Base-by-base conservation (phyloP, 2,113 vertebrate genomes). In the Cyanoliseus patagonus region DNA sequence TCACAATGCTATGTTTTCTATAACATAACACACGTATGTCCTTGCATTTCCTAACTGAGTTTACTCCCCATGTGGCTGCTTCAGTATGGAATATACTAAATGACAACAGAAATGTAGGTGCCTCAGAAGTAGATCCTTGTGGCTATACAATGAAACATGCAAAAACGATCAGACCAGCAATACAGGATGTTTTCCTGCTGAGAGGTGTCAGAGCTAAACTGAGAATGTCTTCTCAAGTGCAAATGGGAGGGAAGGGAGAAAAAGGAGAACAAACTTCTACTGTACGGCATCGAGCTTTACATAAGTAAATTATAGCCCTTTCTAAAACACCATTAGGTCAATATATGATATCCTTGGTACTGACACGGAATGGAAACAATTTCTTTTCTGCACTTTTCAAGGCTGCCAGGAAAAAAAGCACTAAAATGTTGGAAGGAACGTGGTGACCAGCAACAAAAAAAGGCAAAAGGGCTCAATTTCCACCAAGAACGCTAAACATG, bases 251-350 rank as follows among this genome's bases (percentile, higher is more conserved):
- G 30, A 91, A 83, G 25, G 28, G 35, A 90, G 23, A 70, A 92
- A 88, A 80, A 88, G 35, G 17, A 63, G 44, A 92, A 86, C 67
- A 86, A 88, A 46, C 39, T 81, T 68, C 24, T 47, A 17, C 1
- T 25, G 53, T 66, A 68, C 6, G 10, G 52, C 44, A 94, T n/a
- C 18, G 9, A 75, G 23, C 25, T 88, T 80, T 61, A 78, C 22
- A 28, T 41, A n/a, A 84, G 42, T 53, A 86, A 96, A 78, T 73
- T 67, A 86, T 0, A 67, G 37, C 19, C 64, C 64, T 57, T 87
- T 86, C 53, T 86, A 81, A 88, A 93, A 68, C 14, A 64, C 66
- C 22, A 57, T 42, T 83, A 81, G 93, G 62, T 82, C 80, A 89
- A 62, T 84, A 66, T 37, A 83, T 1, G 3, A 44, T 63, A 92